Conservation (phyloP, 2,797 vertebrate genomes). For the Chaunax sp. region DNA sequence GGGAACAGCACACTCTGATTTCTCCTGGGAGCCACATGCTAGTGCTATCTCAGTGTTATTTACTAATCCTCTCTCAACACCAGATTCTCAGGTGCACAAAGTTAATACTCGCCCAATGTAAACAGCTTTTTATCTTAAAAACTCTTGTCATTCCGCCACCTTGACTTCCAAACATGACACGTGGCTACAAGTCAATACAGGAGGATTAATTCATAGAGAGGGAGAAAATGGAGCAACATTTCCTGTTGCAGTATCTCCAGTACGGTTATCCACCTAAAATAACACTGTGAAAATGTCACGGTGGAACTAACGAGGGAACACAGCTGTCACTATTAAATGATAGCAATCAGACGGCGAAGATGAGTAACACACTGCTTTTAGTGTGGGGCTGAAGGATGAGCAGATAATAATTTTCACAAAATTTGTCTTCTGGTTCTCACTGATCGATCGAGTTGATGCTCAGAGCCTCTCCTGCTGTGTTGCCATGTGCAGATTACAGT, state of each 20-base stretch:
- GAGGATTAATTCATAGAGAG: constrained; percentile 56
- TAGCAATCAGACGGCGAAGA: constrained; percentile 29
- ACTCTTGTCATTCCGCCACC: constrained; percentile 74
- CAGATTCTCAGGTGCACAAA: constrained; percentile 77
- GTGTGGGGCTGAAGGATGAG: constrained; percentile 26
- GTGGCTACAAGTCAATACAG: constrained; percentile 58
- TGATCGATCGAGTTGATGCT: constrained; percentile 50
- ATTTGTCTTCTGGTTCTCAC: constrained; percentile 37
- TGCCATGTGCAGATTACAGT: constrained; percentile 50
- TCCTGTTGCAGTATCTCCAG: constrained; percentile 24
- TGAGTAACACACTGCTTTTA: constrained; percentile 18
- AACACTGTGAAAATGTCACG: constrained; percentile 50
- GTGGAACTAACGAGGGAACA: constrained; percentile 17
- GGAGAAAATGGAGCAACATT: constrained; percentile 10
- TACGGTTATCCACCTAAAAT: constrained; percentile 42
- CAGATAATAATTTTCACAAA: constrained; percentile 39
- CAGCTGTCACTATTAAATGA: constrained; percentile 18
- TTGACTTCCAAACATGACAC: constrained; percentile 63
- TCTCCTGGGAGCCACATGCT: constrained; percentile 78
- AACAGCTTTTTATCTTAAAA: constrained; percentile 84
- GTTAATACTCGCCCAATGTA: constrained; percentile 80
- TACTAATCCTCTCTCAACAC: constrained; percentile 80
- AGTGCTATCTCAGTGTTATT: constrained; percentile 79
- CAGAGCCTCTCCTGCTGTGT: constrained; percentile 6
- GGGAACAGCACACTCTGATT: constrained; percentile 76